Evolutionary conservation across 2,113 vertebrate species (phyloP), one percentile per base, ranked within the genome.

Genomic region (Phyllopteryx taeniolatus): DNA sequence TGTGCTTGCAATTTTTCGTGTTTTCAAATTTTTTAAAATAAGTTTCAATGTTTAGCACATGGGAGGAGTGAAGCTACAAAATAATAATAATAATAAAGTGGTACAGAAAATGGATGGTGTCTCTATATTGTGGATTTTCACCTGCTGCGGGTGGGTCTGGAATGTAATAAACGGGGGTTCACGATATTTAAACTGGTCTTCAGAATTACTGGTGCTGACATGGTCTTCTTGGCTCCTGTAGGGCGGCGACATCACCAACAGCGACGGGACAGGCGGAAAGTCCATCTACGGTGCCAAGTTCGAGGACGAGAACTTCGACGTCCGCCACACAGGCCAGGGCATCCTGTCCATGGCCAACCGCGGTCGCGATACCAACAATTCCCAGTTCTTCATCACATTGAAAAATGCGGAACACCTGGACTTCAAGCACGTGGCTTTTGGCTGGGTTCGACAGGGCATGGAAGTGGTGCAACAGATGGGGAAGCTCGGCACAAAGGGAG

Each of bases 301-400:
- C 88, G 96, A 97, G 83, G 96, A 98, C 56, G 96, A 99, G 90
- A 97, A 94, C 87, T 99, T 99, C 33, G 89, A 93, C 39, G 85
- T 99, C 67, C 93, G 90, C 72, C 96, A 98, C 87, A 96, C 94
- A 0, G 94, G 94, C 12, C 95, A 96, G 8, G 96, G 96, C 20
- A 91, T 99, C 43, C 73, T 98, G 44, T 98, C 97, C 0, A 99
- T 99, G 96, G 97, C 95, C 64, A 99, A 94, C 83, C 83, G 44
- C 0, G 96, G 96, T 46, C 94, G 80, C 0, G 84, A 98, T 91
- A 97, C 95, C 2, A 98, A 98, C 91, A 95, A 87, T 89, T 98
- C 97, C 14, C 97, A 98, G 72, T 99, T 99, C 83, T 98, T 96
- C 85, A 97, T 99, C 89, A 97, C 95, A 8, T 84, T 99, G 84